Evolutionary conservation across 2,888 invertebrate species (phyloP).

Genomic region (Cephus runcator): DNA sequence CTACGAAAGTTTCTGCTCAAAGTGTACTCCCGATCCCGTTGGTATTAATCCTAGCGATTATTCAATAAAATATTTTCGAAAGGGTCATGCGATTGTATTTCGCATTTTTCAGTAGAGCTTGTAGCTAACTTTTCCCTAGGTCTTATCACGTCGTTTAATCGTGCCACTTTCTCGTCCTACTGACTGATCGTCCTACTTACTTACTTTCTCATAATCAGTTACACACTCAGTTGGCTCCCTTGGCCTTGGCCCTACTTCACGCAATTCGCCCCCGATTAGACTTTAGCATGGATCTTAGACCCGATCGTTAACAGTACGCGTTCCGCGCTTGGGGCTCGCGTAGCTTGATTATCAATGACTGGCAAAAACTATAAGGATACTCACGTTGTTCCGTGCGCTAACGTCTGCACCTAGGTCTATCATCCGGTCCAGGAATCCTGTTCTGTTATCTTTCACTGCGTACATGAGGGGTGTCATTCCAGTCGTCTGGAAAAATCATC

Average conservation of each 20-base stretch:
- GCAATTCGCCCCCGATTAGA: conserved; percentile 46
- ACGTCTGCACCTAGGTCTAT: conserved; percentile 93
- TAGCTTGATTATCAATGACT: neutral
- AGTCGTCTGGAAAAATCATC: conserved; percentile 76
- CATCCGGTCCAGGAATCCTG: conserved; percentile 89
- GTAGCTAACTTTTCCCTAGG: neutral
- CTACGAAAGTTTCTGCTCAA: neutral
- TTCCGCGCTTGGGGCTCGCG: neutral
- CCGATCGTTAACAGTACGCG: conserved; percentile 45
- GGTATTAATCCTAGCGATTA: neutral
- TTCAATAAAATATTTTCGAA: neutral
- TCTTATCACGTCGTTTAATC: conserved; percentile 27
- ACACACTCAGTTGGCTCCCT: conserved; percentile 39
- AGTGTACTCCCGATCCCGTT: neutral
- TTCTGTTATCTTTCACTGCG: conserved; percentile 94
- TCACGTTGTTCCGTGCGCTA: conserved; percentile 91
- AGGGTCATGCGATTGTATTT: neutral
- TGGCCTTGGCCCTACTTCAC: conserved; percentile 64
- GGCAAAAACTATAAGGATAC: conserved; percentile 56
- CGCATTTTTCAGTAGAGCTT: neutral
- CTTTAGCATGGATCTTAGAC: conserved; percentile 45
- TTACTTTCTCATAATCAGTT: conserved; percentile 27
- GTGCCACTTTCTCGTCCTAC: conserved; percentile 49
- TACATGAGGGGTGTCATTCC: conserved; percentile 97
- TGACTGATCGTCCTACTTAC: conserved; percentile 53